A percentile compares a stretch with the other conserved stretches of the same genome.
Evolutionary conservation across 1,140 invertebrate genomes (phyloP).

Genomic region (Drosophila elegans): DNA sequence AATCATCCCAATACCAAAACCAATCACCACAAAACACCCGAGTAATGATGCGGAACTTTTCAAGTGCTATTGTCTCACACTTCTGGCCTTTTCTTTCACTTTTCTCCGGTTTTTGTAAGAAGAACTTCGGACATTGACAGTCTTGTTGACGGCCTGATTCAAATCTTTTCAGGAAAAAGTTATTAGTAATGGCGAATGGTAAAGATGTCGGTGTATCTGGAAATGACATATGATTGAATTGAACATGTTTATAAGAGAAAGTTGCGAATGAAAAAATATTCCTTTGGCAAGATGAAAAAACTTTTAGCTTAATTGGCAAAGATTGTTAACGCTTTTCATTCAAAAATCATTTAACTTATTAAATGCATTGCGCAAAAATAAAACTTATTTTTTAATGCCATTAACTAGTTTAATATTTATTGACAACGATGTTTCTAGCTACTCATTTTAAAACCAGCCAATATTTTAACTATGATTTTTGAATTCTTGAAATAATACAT

Average conservation of each 20-base stretch:
- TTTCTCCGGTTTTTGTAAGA: constrained; percentile 23
- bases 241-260: neutral
- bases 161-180: constrained; percentile 20
- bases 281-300: neutral
- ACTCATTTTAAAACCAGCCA: too few relatives aligned
- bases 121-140: constrained; percentile 25
- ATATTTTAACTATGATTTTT: too few relatives aligned
- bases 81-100: constrained; percentile 15
- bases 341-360: too few relatives aligned
- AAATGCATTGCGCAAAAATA: too few relatives aligned
- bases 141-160: constrained; percentile 17
- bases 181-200: constrained; percentile 13
- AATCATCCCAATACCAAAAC: constrained; percentile 50
- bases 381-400: too few relatives aligned
- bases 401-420: too few relatives aligned
- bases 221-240: constrained; percentile 47
- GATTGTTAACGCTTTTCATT: too few relatives aligned
- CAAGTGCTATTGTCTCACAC: constrained; percentile 60
- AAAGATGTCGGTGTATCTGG: constrained; percentile 17
- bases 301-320: neutral
- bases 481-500: too few relatives aligned
- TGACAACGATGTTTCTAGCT: too few relatives aligned
- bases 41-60: constrained; percentile 73
- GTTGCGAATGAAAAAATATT: neutral
- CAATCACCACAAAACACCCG: constrained; percentile 78